A percentile compares a stretch with the other conserved stretches of the same genome.
phyloP scores from a whole-genome alignment of 2,888 invertebrate species.

The Cheilosia vulpina region DNA sequence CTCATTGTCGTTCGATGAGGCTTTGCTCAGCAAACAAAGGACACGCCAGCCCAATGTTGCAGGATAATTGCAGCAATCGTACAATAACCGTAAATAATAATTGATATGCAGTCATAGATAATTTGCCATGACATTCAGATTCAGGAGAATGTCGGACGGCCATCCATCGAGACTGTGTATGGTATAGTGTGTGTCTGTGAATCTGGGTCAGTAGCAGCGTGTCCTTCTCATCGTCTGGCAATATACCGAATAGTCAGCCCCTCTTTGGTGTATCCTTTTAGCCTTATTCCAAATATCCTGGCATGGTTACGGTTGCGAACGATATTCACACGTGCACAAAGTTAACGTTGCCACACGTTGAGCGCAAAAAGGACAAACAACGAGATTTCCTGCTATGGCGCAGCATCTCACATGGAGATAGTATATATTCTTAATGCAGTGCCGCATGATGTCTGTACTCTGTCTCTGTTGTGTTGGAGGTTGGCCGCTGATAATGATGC shows the following conservation, averaged over 20 bases:
- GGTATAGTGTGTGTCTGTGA: not conserved
- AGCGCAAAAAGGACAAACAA: not conserved
- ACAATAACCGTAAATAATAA: conserved; percentile 72
- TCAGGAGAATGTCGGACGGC: conserved; percentile 52
- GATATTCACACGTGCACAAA: conserved; percentile 8
- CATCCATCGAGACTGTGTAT: conserved; percentile 3
- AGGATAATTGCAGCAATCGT: conserved; percentile 59
- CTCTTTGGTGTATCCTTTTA: conserved; percentile 51
- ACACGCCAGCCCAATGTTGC: conserved; percentile 54
- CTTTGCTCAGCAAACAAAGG: conserved; percentile 20
- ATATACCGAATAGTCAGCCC: conserved; percentile 1
- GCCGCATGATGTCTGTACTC: conserved; percentile 31
- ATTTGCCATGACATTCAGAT: conserved; percentile 66
- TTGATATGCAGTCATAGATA: conserved; percentile 70
- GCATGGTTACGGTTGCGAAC: conserved; percentile 30
- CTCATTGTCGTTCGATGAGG: too few species aligned
- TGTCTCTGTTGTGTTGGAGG: conserved; percentile 12
- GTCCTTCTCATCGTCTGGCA: conserved; percentile 40
- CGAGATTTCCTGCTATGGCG: conserved; percentile 24
- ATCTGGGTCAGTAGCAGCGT: conserved; percentile 64
- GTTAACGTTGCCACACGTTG: conserved; percentile 1
- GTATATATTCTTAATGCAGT: conserved; percentile 32
- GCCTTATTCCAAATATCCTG: conserved; percentile 62
- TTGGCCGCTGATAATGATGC: conserved; percentile 67
- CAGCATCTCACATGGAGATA: conserved; percentile 11